A percentile compares a stretch with the other conserved stretches of the same genome.
Evolutionary conservation across 2,113 vertebrate genomes (phyloP).

Genomic region (Zosterops lateralis): DNA sequence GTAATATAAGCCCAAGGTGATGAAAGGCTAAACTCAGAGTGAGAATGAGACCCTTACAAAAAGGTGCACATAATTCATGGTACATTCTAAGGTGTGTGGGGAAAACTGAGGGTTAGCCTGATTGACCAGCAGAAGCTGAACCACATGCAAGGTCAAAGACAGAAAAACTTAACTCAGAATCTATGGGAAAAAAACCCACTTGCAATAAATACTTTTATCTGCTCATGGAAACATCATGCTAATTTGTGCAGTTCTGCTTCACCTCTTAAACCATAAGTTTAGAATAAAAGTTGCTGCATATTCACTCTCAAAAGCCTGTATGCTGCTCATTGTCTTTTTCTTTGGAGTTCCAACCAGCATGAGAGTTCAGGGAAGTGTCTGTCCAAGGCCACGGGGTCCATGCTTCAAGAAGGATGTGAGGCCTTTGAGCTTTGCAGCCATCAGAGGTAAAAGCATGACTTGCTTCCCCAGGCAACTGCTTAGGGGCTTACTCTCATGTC

Average conservation of each 20-base stretch:
- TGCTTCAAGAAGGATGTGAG: accelerated
- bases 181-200: neutral
- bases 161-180: neutral
- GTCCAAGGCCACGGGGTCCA: neutral
- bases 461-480: neutral
- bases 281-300: neutral
- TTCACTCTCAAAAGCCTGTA: neutral
- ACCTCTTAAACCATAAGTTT: neutral
- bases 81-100: neutral
- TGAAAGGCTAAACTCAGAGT: neutral
- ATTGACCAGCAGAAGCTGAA: neutral
- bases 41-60: neutral
- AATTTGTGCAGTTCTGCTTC: neutral
- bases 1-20: neutral
- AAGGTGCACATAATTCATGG: neutral
- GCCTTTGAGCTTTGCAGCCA: accelerated
- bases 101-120: neutral
- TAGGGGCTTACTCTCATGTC: neutral
- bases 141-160: neutral
- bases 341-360: neutral
- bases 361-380: neutral
- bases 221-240: accelerated
- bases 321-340: neutral
- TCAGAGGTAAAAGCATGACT: neutral
- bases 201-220: neutral